These are phyloP conservation scores for Lasiurus borealis DNA, from an alignment of 2,113 vertebrate species.

Conservation along the genomic window DNA sequence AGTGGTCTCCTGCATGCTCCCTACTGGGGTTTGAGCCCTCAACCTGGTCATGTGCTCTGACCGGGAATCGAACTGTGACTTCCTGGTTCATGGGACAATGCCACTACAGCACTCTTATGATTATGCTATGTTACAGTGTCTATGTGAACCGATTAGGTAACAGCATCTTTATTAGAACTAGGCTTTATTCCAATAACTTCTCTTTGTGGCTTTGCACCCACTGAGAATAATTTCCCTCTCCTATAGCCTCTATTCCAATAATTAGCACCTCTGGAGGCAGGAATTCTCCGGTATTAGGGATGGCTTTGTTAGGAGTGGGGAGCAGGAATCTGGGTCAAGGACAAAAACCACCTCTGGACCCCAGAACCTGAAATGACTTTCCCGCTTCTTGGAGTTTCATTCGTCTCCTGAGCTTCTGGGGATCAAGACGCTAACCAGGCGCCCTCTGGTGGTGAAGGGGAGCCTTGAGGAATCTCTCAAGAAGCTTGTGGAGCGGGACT, in stretches of 20 bases:
- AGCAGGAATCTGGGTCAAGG: not conserved
- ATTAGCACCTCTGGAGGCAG: not conserved
- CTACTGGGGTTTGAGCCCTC: no score
- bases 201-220: not conserved
- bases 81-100: no score
- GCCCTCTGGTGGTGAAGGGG: conserved; percentile 20
- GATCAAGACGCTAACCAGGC: not conserved
- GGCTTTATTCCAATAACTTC: not conserved
- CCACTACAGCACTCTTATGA: not conserved
- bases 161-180: not conserved
- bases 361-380: not conserved
- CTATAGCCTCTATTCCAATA: not conserved
- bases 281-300: not conserved
- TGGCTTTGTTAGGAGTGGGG: not conserved
- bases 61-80: no score
- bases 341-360: not conserved
- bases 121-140: not conserved
- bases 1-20: no score
- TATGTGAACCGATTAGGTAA: not conserved
- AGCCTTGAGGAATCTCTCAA: not conserved
- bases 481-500: not conserved
- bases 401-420: not conserved
- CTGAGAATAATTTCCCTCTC: not conserved
- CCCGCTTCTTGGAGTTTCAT: not conserved
- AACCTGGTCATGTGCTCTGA: no score